A percentile compares a stretch with the other conserved stretches of the same genome.
phyloP scores from a whole-genome alignment of 2,797 vertebrate genomes.

The Danio choprae region DNA sequence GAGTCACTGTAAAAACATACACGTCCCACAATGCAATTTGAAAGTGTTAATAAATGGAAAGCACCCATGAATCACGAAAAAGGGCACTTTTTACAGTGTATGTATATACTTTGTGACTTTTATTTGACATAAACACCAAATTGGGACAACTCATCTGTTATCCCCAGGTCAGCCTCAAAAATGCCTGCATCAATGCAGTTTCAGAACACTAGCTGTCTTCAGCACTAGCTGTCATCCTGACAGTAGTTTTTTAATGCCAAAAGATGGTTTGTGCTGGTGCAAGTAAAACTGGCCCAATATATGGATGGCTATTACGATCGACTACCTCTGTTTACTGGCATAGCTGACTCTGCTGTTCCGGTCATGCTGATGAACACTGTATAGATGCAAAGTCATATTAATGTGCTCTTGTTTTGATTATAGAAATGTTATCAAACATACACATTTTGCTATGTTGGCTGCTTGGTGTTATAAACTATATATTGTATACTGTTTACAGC shows the following conservation, averaged over 20 bases:
- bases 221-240: background rate
- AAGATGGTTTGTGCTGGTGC: background rate
- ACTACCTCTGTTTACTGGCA: background rate
- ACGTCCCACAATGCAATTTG: too few relatives aligned
- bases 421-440: background rate
- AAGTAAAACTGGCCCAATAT: background rate
- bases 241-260: background rate
- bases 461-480: background rate
- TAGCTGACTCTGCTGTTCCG: background rate
- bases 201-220: background rate
- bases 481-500: too few relatives aligned
- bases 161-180: too few relatives aligned
- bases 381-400: conserved; percentile 4
- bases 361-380: conserved; percentile 12
- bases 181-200: too few relatives aligned
- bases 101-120: too few relatives aligned
- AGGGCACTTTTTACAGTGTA: too few relatives aligned
- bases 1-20: too few relatives aligned
- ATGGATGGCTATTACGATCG: background rate
- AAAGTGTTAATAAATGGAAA: too few relatives aligned
- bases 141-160: too few relatives aligned
- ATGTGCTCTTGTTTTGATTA: background rate
- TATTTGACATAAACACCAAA: too few relatives aligned
- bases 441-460: background rate
- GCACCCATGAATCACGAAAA: too few relatives aligned